phyloP scores from a whole-genome alignment of 2,888 invertebrate genomes.

The Drosophila yooni region DNA sequence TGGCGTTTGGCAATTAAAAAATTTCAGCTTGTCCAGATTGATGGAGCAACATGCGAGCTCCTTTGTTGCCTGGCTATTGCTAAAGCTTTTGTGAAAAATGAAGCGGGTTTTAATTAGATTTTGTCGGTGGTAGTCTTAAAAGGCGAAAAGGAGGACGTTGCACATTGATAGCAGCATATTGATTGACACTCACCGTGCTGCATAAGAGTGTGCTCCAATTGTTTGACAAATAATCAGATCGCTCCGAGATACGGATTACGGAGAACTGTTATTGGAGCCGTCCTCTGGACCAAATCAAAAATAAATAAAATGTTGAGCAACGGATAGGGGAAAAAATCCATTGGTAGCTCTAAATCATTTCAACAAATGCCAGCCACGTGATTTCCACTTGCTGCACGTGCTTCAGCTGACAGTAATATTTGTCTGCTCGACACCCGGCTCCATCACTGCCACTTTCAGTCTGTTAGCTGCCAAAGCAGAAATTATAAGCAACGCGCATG shows the following conservation, averaged over 20 bases:
- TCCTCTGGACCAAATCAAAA: slow-evolving; percentile 1
- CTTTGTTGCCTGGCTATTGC: slow-evolving; percentile 45
- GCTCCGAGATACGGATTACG: neutral
- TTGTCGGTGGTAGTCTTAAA: neutral
- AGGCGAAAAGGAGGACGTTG: neutral
- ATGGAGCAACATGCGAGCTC: slow-evolving; percentile 23
- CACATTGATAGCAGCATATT: neutral
- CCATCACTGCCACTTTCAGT: slow-evolving; percentile 2
- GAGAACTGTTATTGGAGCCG: neutral
- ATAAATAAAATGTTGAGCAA: slow-evolving; percentile 1
- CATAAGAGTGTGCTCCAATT: neutral
- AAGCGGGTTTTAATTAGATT: slow-evolving; percentile 73
- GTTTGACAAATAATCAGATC: slow-evolving; percentile 27
- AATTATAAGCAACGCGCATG: slow-evolving; percentile 83
- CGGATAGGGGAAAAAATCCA: neutral
- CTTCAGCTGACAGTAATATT: slow-evolving; percentile 28
- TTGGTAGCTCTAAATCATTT: slow-evolving; percentile 68
- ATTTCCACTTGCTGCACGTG: slow-evolving; percentile 73
- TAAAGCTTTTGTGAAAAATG: slow-evolving; percentile 54
- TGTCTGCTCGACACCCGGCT: slow-evolving; percentile 3
- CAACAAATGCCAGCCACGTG: slow-evolving; percentile 76
- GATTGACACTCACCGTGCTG: neutral
- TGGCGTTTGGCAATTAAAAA: slow-evolving; percentile 1
- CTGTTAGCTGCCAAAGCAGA: slow-evolving; percentile 63
- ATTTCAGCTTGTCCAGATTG: neutral